Conservation (phyloP, 2,113 vertebrate species). For the Lethenteron camtschaticum region DNA sequence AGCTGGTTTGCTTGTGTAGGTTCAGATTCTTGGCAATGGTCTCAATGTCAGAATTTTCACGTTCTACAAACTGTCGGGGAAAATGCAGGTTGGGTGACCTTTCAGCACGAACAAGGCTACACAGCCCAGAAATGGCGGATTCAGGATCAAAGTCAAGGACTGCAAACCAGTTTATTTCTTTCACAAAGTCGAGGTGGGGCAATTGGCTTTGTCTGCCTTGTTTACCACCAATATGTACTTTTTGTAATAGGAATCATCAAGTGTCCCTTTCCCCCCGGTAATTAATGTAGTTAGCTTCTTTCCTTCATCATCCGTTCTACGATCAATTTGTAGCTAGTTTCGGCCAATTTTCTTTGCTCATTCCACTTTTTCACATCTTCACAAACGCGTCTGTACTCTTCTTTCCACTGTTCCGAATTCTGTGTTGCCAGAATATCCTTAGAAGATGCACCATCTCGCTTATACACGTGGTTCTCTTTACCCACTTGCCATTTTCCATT, state of each 20-base stretch:
- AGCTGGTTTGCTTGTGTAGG: conserved; percentile 40
- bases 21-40: conserved; percentile 19
- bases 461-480: conserved; percentile 16
- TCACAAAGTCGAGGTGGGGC: conserved; percentile 28
- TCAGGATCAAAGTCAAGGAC: conserved; percentile 50
- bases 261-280: conserved; percentile 26
- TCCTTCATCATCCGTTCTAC: conserved; percentile 21
- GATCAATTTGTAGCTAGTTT: conserved; percentile 20
- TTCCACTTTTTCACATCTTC: conserved; percentile 12
- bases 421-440: conserved; percentile 17
- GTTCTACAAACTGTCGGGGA: conserved; percentile 25
- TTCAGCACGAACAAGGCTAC: conserved; percentile 23
- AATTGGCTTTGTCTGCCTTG: conserved; percentile 29
- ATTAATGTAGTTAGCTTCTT: conserved; percentile 29
- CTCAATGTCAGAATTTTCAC: conserved; percentile 14
- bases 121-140: conserved; percentile 32
- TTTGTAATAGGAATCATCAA: conserved; percentile 33
- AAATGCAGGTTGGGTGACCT: conserved; percentile 27
- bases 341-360: conserved; percentile 19
- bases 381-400: conserved; percentile 15
- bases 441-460: conserved; percentile 25
- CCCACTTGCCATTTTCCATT: conserved; percentile 13
- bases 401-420: conserved; percentile 6
- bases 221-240: conserved; percentile 43
- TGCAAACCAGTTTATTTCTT: conserved; percentile 36